Base-by-base conservation (phyloP, 2,888 invertebrate species). In the Gymnoscelis rufifasciata region DNA sequence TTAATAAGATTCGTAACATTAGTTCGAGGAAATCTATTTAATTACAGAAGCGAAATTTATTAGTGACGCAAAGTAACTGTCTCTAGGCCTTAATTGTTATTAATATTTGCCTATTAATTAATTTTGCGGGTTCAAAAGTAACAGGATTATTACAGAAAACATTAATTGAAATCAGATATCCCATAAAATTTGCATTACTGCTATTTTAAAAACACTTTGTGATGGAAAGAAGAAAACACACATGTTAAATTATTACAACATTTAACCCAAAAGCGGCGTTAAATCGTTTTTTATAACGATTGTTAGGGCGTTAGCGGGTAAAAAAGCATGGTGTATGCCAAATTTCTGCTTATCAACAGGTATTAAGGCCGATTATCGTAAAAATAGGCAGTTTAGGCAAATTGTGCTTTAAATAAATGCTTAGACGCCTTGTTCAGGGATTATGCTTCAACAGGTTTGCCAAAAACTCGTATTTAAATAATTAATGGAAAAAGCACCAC, bases 251-350 rank as follows among this genome's bases (percentile, higher is more conserved):
- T 57, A 65, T 63, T 59, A 64, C 60, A 44, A 45, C 46, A 45
- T 45, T 50, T 48, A 46, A 60, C 66, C 44, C 50, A 46, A 47
- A 55, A 56, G 47, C 47, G 46, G 49, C 67, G 66, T 74, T 80
- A 78, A 81, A 81, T 79, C 74, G 71, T 71, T 76, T 81, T 80
- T 79, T 80, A 81, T 79, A 67, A 66, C 76, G 63, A 69, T 71
- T 74, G 70, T 76, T 75, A 72, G 58, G 64, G 62, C 68, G 73
- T 66, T 66, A 63, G 57, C 54, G 59, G 67, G 66, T 68, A 65
- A 69, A 70, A 68, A 67, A 63, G 50, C 23, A 12, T 23, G 57
- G 64, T 66, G 62, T 60, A 60, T 59, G 70, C 62, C 68, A 60
- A 67, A 67, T 66, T 71, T 73, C 66, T 57, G 67, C 68, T 64